Percentiles rank a stretch among this genome's conserved stretches.
phyloP scores from a whole-genome alignment of 1,140 invertebrate genomes.

The Orius insidiosus region DNA sequence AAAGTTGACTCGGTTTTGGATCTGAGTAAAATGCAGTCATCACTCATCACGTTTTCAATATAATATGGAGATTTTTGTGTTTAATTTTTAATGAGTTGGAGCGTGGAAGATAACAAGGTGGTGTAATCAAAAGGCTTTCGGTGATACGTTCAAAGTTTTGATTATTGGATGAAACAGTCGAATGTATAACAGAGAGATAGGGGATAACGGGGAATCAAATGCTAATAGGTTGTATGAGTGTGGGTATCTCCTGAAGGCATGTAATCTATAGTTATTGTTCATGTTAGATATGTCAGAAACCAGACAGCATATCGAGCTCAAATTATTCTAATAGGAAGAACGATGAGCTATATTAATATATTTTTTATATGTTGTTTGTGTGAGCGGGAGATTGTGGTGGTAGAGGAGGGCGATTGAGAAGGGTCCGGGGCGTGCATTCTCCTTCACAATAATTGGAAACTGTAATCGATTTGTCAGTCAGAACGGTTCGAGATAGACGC shows the following conservation, averaged over 20 bases:
- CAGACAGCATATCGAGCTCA: constrained; percentile 1
- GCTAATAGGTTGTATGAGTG: too few species aligned
- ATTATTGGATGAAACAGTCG: too few species aligned
- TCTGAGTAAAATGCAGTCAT: too few species aligned
- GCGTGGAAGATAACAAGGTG: too few species aligned
- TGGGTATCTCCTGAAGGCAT: constrained; percentile 6
- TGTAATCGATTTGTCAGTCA: constrained; percentile 12
- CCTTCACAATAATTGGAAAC: constrained; percentile 12
- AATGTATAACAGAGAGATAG: too few species aligned
- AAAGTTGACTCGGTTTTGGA: too few species aligned
- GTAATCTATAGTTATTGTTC: constrained; percentile 12
- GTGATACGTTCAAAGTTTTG: too few species aligned
- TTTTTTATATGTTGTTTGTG: constrained; percentile 6
- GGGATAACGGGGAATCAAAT: too few species aligned
- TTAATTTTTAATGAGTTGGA: too few species aligned
- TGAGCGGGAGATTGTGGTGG: constrained; percentile 1
- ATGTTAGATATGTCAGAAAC: constrained; percentile 8
- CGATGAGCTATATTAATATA: constrained; percentile 9
- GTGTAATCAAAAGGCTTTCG: too few species aligned
- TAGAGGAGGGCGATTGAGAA: constrained; percentile 6
- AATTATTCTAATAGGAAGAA: constrained; percentile 9
- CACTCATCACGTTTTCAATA: too few species aligned
- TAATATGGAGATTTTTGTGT: too few species aligned
- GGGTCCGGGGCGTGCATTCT: constrained; percentile 7
- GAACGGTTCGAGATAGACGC: constrained; percentile 3